Conservation (phyloP, 64 coral and sea anemone genomes). For the Pocillopora verrucosa region DNA sequence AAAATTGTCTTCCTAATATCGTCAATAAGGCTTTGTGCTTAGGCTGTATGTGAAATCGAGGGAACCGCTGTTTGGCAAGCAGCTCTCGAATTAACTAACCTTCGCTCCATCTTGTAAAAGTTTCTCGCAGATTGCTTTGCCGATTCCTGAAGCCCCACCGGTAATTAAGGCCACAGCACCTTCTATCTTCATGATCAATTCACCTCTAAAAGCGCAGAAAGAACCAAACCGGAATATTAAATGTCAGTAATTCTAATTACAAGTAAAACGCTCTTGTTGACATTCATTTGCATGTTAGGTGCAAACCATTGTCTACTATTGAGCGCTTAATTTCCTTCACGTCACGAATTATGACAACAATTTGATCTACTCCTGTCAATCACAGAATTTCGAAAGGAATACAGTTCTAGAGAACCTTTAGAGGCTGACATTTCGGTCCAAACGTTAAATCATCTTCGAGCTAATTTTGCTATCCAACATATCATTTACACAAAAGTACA, state of each 20-base stretch:
- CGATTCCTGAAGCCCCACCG: conserved; percentile 59
- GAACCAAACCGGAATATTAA: neutral
- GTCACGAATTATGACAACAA: neutral
- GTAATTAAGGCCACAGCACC: conserved; percentile 54
- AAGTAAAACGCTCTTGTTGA: no score
- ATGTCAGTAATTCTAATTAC: neutral
- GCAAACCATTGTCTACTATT: neutral
- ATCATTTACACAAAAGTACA: neutral
- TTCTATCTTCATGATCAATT: conserved; percentile 49
- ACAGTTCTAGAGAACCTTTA: neutral
- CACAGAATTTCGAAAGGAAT: neutral
- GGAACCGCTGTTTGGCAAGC: neutral
- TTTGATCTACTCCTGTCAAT: neutral
- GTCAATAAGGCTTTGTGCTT: neutral
- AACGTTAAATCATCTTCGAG: neutral
- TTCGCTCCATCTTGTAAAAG: conserved; percentile 40
- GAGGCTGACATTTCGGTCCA: neutral
- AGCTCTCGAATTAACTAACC: conserved; percentile 27
- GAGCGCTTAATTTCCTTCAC: neutral
- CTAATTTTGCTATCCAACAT: neutral
- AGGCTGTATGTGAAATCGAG: neutral
- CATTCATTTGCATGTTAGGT: conserved; percentile 21
- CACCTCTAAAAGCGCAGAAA: neutral
- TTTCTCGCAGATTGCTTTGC: conserved; percentile 46
- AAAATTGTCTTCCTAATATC: no score